Evolutionary conservation across 2,113 vertebrate species (phyloP).

Genomic region (Ardeotis arabs): DNA sequence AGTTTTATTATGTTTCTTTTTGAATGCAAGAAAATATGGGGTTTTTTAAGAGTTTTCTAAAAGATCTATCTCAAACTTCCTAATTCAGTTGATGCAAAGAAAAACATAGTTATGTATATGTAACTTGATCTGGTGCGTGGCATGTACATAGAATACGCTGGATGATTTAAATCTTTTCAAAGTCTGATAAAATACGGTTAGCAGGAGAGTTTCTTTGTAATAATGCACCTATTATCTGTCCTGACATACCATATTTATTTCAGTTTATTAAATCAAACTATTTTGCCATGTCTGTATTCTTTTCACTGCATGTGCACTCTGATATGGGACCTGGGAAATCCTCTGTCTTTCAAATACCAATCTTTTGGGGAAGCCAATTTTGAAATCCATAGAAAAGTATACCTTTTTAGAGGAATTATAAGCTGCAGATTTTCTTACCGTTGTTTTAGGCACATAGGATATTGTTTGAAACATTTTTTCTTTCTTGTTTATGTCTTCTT

Average conservation of each 20-base stretch:
- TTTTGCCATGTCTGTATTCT: not conserved
- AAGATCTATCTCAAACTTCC: not conserved
- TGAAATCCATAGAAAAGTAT: not conserved
- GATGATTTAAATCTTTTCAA: not conserved
- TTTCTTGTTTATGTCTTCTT: not conserved
- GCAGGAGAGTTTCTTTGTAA: not conserved
- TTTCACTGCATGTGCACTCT: not conserved
- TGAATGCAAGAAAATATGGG: not conserved
- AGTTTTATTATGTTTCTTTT: not conserved
- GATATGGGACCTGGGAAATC: not conserved
- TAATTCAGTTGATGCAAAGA: not conserved
- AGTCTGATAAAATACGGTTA: not conserved
- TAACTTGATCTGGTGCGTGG: not conserved
- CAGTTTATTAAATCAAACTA: not conserved
- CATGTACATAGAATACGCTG: not conserved
- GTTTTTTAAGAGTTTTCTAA: not conserved
- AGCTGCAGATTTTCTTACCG: not conserved
- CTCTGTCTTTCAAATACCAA: not conserved
- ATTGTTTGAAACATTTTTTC: not conserved
- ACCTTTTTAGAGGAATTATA: not conserved
- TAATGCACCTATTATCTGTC: not conserved
- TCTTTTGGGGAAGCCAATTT: not conserved
- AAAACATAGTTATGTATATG: not conserved
- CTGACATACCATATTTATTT: not conserved
- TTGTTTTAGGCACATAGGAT: not conserved